Evolutionary conservation across 2,797 vertebrate species (phyloP), one percentile per base, ranked within the genome.

Genomic region (Mormyrus hasselquistii): DNA sequence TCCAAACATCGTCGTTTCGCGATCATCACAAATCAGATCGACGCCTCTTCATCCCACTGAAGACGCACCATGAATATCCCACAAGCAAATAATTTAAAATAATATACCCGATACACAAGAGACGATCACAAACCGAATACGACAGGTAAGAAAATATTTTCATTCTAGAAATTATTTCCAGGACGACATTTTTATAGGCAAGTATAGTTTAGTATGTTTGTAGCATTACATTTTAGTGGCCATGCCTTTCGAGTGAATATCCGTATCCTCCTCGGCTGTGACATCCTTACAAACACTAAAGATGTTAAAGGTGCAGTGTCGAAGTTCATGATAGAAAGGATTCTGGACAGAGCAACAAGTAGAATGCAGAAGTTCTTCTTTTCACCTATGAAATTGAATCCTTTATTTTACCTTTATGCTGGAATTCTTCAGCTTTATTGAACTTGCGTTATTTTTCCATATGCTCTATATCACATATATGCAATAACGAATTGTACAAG

Each of bases 271-370:
- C 25, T 87, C 44, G 38, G 8, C 22, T 44, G 9, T 44, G 19
- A 47, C 29, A 87, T 87, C 16, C 41, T 69, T 87, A 4, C 53
- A 69, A 41, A 87, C 86, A 87, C 59, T 52, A 53, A 41, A 34
- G 86, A 34, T 34, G 29, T 34, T 34, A 34, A 89, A 87, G 50
- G 86, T 49, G 59, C 29, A 8, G 73, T 62, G 52, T 82, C 89
- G 22, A 89, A 87, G 89, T 87, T 88, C 69, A 87, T 53, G 47
- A 88, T 87, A 83, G 73, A 53, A 55, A 87, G 38, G 47, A 38
- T 85, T 87, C 73, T 69, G 87, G 76, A 52, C 87, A 22, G 53
- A 90, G 89, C 89, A 90, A 90, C 89, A 90, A 87, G 89, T 88
- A 62, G 87, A 69, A 86, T 22, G 87, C 57, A 82, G 65, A 47